Evolutionary conservation across 2,113 vertebrate species (phyloP).

Genomic region (Cisticola juncidis): DNA sequence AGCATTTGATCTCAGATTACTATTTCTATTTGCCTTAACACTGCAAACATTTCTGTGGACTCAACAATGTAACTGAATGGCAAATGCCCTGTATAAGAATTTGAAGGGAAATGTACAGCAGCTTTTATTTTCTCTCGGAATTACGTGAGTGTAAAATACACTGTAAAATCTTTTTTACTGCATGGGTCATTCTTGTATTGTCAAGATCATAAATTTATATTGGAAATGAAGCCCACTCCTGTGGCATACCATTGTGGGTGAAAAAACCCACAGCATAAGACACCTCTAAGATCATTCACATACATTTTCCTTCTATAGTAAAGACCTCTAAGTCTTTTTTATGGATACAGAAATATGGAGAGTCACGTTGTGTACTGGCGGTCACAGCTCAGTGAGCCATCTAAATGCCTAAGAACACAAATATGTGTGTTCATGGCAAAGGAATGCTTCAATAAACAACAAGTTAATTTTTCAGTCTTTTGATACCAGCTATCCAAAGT

Average conservation of each 20-base stretch:
- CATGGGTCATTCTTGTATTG: neutral
- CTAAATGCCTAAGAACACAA: slow-evolving; percentile 50
- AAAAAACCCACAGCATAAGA: neutral
- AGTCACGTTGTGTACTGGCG: neutral
- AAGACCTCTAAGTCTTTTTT: neutral
- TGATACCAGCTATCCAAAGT: neutral
- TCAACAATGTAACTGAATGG: neutral
- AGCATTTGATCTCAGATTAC: neutral
- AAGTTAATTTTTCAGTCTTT: slow-evolving; percentile 7
- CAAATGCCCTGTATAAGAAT: neutral
- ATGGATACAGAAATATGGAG: neutral
- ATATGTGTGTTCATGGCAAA: slow-evolving; percentile 15
- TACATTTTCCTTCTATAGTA: slow-evolving; percentile 12
- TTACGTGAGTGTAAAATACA: neutral
- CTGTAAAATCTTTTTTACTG: neutral
- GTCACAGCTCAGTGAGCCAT: slow-evolving; percentile 17
- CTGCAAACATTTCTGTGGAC: neutral
- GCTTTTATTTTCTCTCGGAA: neutral
- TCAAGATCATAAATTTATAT: neutral
- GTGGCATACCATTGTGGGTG: neutral
- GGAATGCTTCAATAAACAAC: slow-evolving; percentile 41
- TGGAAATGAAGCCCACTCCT: neutral
- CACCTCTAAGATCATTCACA: neutral
- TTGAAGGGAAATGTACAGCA: neutral
- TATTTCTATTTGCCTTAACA: neutral